A percentile compares a stretch with the other conserved stretches of the same genome.
Conservation (phyloP, 2,797 vertebrate species). For the Brachyrhaphis roseni region DNA sequence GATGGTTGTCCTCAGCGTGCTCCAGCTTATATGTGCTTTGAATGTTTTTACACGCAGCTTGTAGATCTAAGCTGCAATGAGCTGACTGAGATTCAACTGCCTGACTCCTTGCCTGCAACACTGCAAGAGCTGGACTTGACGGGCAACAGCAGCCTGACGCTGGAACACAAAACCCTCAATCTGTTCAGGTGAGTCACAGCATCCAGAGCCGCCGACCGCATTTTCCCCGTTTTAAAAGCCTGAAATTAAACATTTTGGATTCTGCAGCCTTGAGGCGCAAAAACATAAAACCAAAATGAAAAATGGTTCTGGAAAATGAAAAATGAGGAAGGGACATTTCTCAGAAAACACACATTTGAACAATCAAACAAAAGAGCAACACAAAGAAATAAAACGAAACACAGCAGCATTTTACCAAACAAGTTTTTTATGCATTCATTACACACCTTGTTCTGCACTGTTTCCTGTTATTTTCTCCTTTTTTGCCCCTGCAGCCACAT, state of each 20-base stretch:
- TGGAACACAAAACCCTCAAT: conserved; percentile 95
- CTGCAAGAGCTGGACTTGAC: conserved; percentile 95
- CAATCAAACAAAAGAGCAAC: neutral
- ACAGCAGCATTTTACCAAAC: neutral
- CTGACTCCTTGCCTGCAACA: conserved; percentile 87
- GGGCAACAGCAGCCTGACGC: conserved; percentile 90
- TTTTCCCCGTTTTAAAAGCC: neutral
- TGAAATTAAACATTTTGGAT: neutral
- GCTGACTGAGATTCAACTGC: conserved; percentile 92
- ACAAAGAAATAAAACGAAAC: neutral
- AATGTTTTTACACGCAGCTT: conserved; percentile 74
- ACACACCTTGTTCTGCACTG: neutral
- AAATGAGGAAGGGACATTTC: neutral
- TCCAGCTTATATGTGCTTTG: conserved; percentile 16
- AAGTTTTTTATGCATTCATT: neutral
- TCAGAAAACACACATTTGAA: neutral
- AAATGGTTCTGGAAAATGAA: neutral
- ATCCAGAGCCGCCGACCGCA: neutral
- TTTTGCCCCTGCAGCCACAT: conserved; percentile 85
- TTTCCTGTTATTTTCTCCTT: neutral
- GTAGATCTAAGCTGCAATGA: conserved; percentile 97
- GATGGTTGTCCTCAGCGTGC: conserved; percentile 1
- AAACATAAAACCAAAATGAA: neutral
- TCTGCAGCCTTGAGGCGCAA: neutral
- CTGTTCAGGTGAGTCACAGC: conserved; percentile 88